Evolutionary conservation across 2,888 invertebrate species (phyloP), one percentile per base, ranked within the genome.

Genomic region (Eumacrocentrus americanus): DNA sequence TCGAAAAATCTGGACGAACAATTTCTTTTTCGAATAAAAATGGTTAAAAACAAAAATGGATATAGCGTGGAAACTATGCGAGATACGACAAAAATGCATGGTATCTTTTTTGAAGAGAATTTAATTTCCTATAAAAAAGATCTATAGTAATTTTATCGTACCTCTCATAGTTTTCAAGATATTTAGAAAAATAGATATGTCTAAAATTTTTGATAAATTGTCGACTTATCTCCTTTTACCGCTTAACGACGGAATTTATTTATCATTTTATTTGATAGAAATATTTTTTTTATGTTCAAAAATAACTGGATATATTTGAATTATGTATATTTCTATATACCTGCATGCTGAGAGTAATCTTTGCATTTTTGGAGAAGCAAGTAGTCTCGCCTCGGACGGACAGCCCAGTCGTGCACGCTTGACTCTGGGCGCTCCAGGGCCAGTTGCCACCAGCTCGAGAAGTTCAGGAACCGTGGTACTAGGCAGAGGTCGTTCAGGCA

Each of bases 291-390:
- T 25, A 12, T 40, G 47, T 9, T n/a, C 6, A 25, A 29, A 18
- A 40, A 40, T 14, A 29, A 29, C 4, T 29, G 29, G 4, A 29
- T 29, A 29, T 29, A 22, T 47, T 23, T 40, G 48, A 50, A 34
- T 35, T 16, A 25, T 34, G 1, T 12, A 4, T 42, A 2, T 6
- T 38, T 14, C 40, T 40, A 35, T 67, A n/a, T 72, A 79, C 79
- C 81, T 78, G 75, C 83, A 83, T 59, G 80, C 82, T 3, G 80
- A 81, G 12, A 83, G 71, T 51, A 83, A 77, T 64, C 80, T 76
- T 60, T 82, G 82, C 76, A 82, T 82, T 67, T 81, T 79, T 4
- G 82, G 82, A 5, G 82, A 81, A 42, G 82, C 79, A 58, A 82
- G 74, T 3, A 82, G 70, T 51, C 81, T 72, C 1, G 79, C 75